Evolutionary conservation across 2,113 vertebrate genomes (phyloP), one percentile per base, ranked within the genome.

Genomic region (Peromyscus maniculatus): DNA sequence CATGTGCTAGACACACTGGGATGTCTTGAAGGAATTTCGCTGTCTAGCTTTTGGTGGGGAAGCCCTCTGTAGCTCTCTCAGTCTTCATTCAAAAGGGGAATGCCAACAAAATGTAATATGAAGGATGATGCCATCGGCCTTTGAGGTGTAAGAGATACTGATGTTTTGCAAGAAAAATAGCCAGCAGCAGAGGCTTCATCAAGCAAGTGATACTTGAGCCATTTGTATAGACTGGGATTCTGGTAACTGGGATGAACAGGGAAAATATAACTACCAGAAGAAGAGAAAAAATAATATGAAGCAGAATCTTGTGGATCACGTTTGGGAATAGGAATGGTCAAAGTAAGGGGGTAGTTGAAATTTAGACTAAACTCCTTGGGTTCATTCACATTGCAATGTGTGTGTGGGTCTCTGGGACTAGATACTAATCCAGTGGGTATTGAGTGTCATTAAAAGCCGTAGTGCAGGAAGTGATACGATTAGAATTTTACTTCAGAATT

Each of bases 371-470:
- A 74, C 67, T 95, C 52, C 49, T 36, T 90, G 79, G 52, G 66
- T 88, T 91, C 17, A 49, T 26, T 36, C 39, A 78, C 15, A 12
- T 28, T 49, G 17, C 49, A 2, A 84, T 49, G 19, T 87, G 67
- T 57, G 82, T 49, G 83, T 78, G 62, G 55, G 36, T 95, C 36
- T 49, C 80, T 91, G 62, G 22, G 82, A 55, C 59, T 86, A 59
- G 49, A 84, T 96, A 96, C 91, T 94, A 94, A 96, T 91, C 95
- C 57, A 69, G 89, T 90, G 87, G 90, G n/a, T 95, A 92, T 94
- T 94, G 71, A 77, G 79, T 92, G 13, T 96, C 66, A 96, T 89
- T 95, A 96, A 91, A 74, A 31, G 22, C 12, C 91, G 86, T 92
- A 77, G 31, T 92, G 59, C 67, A 74, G 46, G 66, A 96, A 87